A percentile compares a stretch with the other conserved stretches of the same genome.
Conservation (phyloP, 2,888 invertebrate species). For the Mayetiola destructor region DNA sequence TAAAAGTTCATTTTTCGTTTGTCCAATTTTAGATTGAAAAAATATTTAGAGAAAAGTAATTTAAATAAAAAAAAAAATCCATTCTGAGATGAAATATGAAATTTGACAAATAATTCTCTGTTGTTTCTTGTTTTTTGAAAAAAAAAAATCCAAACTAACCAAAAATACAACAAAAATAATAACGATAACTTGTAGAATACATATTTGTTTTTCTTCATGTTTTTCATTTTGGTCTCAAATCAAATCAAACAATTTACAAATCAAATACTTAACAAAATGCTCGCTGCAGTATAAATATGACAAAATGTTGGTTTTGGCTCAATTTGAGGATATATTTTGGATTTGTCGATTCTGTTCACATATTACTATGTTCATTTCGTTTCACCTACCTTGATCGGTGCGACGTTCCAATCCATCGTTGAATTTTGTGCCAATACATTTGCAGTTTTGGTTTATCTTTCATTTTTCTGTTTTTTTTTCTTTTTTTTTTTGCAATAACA, state of each 20-base stretch:
- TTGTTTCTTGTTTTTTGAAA: neutral
- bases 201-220: slow-evolving; percentile 9
- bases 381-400: neutral
- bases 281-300: neutral
- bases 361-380: neutral
- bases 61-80: neutral
- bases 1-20: slow-evolving; percentile 2
- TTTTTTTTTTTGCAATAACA: too few species aligned
- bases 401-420: neutral
- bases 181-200: slow-evolving; percentile 3
- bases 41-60: too few species aligned
- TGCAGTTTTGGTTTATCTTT: too few species aligned
- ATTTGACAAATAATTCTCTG: neutral
- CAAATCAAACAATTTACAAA: slow-evolving; percentile 13
- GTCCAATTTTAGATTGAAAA: too few species aligned
- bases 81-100: slow-evolving; percentile 10
- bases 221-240: slow-evolving; percentile 12
- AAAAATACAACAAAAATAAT: neutral
- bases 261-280: slow-evolving; percentile 1
- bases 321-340: neutral
- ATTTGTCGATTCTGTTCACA: neutral
- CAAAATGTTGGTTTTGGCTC: too few species aligned
- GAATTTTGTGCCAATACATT: neutral
- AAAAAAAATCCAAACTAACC: slow-evolving; percentile 8
- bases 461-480: too few species aligned